phyloP scores from a whole-genome alignment of 2,888 invertebrate species.

The Acleris emargana region DNA sequence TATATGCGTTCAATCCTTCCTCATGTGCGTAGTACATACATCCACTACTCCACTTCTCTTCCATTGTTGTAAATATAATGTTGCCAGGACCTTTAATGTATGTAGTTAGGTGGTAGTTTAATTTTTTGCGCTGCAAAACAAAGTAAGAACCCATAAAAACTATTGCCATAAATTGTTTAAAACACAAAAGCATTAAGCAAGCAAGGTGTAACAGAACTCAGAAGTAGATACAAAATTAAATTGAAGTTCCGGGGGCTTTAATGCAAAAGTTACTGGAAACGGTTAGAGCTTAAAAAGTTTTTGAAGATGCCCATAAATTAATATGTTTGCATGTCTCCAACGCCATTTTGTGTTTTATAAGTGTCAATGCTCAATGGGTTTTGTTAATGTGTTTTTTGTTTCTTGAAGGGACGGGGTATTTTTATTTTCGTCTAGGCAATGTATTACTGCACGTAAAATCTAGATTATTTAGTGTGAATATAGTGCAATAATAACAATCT shows the following conservation, averaged over 20 bases:
- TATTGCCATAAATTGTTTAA: constrained; percentile 42
- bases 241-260: constrained; percentile 65
- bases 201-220: constrained; percentile 64
- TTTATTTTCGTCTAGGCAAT: too few relatives aligned
- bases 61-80: constrained; percentile 23
- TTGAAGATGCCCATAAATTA: constrained; percentile 73
- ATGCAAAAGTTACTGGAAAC: constrained; percentile 76
- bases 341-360: constrained; percentile 56
- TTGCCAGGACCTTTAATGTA: constrained; percentile 16
- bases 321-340: constrained; percentile 73
- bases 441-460: too few relatives aligned
- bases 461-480: too few relatives aligned
- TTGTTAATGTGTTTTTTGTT: not conserved
- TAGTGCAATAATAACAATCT: too few relatives aligned
- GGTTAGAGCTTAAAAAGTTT: constrained; percentile 72
- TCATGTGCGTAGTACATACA: constrained; percentile 3
- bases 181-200: constrained; percentile 53
- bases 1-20: constrained; percentile 11
- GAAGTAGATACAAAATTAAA: constrained; percentile 57
- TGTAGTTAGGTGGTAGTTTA: constrained; percentile 12
- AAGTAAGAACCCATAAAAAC: constrained; percentile 34
- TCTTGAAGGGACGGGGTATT: too few relatives aligned
- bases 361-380: constrained; percentile 42
- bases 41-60: too few relatives aligned
- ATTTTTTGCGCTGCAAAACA: constrained; percentile 21